These are phyloP conservation scores for Papilio protenor DNA, from an alignment of 2,888 invertebrate species.

Conservation along the genomic window DNA sequence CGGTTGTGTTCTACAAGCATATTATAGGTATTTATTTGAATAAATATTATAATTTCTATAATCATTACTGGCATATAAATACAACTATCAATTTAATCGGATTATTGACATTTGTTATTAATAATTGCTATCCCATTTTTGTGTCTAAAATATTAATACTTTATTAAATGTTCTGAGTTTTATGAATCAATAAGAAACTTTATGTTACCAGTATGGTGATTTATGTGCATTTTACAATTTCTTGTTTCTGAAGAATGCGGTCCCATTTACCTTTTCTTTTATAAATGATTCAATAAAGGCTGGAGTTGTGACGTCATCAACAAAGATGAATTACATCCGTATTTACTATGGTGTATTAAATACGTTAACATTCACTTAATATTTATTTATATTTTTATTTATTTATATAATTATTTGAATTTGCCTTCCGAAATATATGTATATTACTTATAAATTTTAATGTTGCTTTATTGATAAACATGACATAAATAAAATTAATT, in stretches of 20 bases:
- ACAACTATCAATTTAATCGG: background rate
- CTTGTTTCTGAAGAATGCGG: constrained; percentile 36
- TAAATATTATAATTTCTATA: background rate
- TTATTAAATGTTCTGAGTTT: background rate
- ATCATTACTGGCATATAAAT: background rate
- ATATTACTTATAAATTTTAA: too few relatives aligned
- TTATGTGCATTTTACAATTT: constrained; percentile 32
- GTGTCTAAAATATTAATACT: background rate
- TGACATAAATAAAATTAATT: too few relatives aligned
- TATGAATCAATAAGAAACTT: constrained; percentile 15
- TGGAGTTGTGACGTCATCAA: constrained; percentile 9
- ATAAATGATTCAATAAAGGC: constrained; percentile 37
- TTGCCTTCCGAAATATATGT: too few relatives aligned
- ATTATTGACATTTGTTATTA: background rate
- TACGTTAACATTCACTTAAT: constrained; percentile 2
- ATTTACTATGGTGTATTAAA: background rate
- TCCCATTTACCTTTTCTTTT: constrained; percentile 36
- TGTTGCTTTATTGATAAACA: background rate
- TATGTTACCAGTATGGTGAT: constrained; percentile 24
- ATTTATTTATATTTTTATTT: too few relatives aligned
- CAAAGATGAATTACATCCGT: constrained; percentile 22
- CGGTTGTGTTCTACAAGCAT: background rate
- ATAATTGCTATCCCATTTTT: background rate
- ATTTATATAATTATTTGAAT: too few relatives aligned
- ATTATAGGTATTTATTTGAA: background rate